A percentile compares a stretch with the other conserved stretches of the same genome.
phyloP scores from a whole-genome alignment of 2,888 invertebrate species.

The Bhutanitis thaidina region DNA sequence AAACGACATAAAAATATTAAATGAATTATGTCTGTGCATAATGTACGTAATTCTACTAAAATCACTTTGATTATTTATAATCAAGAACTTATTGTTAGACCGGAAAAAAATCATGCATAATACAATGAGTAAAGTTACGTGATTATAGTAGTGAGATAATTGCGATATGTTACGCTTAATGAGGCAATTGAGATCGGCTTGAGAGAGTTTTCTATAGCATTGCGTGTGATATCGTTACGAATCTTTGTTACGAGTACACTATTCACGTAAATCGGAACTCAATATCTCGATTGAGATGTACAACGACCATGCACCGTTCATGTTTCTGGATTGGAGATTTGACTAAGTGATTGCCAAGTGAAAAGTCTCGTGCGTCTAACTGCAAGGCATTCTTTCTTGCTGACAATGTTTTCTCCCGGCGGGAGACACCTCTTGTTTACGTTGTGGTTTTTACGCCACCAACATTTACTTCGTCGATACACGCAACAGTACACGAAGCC shows the following conservation, averaged over 20 bases:
- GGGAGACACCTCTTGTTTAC: constrained; percentile 21
- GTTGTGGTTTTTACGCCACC: constrained; percentile 24
- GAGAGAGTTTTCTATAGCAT: background rate
- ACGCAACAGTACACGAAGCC: constrained; percentile 12
- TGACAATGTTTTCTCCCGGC: constrained; percentile 1
- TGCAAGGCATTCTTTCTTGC: background rate
- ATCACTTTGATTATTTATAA: too few species aligned
- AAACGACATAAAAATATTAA: too few species aligned
- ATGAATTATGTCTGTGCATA: too few species aligned
- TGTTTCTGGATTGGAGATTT: background rate
- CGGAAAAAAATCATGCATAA: too few species aligned
- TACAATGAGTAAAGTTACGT: too few species aligned
- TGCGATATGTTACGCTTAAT: background rate
- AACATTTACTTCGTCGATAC: constrained; percentile 18
- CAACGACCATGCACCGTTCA: background rate
- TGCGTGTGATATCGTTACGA: background rate
- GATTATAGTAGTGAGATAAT: background rate
- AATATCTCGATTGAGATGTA: background rate
- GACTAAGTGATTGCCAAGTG: background rate
- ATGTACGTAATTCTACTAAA: too few species aligned
- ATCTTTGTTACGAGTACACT: background rate
- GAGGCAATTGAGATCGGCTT: background rate
- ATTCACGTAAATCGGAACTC: background rate
- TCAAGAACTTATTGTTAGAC: too few species aligned
- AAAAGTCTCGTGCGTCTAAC: background rate